Evolutionary conservation across 1,140 invertebrate genomes (phyloP).

Genomic region (Musca vetustissima): DNA sequence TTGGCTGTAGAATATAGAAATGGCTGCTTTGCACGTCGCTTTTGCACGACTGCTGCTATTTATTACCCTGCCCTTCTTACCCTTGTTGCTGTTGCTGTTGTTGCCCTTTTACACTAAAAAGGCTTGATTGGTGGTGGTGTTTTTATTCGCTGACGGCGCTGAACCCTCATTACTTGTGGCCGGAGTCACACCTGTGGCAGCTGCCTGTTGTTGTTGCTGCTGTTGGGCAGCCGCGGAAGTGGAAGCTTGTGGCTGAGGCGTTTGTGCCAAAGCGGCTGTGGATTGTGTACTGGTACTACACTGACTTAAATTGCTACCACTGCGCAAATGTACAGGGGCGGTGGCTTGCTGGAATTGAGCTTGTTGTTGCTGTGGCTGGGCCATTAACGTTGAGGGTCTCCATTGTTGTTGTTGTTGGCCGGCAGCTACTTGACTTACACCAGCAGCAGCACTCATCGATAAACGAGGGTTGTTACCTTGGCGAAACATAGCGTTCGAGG

Average conservation of each 20-base stretch:
- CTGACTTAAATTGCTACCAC: conserved; percentile 48
- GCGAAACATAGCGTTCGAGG: conserved; percentile 29
- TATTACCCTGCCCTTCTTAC: not conserved
- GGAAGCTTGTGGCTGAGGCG: conserved; percentile 39
- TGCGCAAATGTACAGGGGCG: conserved; percentile 50
- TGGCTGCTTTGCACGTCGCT: conserved; percentile 38
- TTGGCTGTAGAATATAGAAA: conserved; percentile 3
- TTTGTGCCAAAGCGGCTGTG: conserved; percentile 36
- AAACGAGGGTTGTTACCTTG: conserved; percentile 23
- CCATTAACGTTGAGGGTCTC: conserved; percentile 28
- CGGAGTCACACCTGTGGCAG: conserved; percentile 10
- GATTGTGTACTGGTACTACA: conserved; percentile 52
- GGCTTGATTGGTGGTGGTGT: conserved; percentile 42
- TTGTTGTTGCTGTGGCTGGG: not conserved
- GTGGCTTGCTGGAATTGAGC: conserved; percentile 30
- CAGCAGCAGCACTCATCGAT: conserved; percentile 36
- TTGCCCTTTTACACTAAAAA: conserved; percentile 45
- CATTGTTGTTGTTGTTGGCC: conserved; percentile 29
- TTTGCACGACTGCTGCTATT: conserved; percentile 36
- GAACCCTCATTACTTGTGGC: conserved; percentile 18
- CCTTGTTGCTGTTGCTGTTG: not conserved
- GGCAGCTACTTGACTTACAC: conserved; percentile 14
- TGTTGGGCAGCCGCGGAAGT: conserved; percentile 45
- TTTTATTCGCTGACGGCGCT: conserved; percentile 33
- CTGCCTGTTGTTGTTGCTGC: conserved; percentile 24